Evolutionary conservation across 2,113 vertebrate genomes (phyloP), one percentile per base, ranked within the genome.

Genomic region (Leiothrix lutea): DNA sequence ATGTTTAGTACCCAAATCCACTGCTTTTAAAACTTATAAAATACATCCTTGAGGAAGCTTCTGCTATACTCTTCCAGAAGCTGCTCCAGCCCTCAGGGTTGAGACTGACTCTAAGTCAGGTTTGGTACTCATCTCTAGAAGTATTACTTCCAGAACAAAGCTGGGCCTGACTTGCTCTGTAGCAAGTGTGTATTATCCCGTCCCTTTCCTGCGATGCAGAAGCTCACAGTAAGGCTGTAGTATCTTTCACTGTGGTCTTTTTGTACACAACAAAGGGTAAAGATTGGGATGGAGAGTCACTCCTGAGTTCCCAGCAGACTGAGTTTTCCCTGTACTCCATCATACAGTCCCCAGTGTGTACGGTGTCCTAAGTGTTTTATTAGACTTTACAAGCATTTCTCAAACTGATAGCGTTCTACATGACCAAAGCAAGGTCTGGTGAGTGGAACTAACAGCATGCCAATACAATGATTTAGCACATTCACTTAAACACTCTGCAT

Each of bases 361-460:
- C 5, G 25, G 21, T 5, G 3, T 67, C 75, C 62, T 71, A 29
- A 72, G 61, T 24, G 48, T 61, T 94, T 72, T 86, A 18, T n/a
- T 71, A 79, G 48, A 64, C 26, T 36, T 90, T n/a, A 66, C 14
- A 71, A 44, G 45, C 80, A 82, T 94, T 88, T 86, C 66, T 89
- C 70, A 95, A 87, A 69, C 28, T 42, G 56, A 71, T 60, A 22
- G 67, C 15, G 7, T 50, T 73, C 66, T 77, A 85, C 92, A 74
- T 17, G 70, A 67, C 78, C 71, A 66, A 91, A 77, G 42, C 73
- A 92, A 75, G 25, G 58, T 65, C 73, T 93, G 19, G 50, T 47
- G 45, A 97, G 40, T 74, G 53, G 65, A 93, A 66, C 23, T 72
- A 96, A 45, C 53, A 91, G 77, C 53, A 87, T 51, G 58, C 62